Evolutionary conservation across 2,888 invertebrate genomes (phyloP).

Genomic region (Caenorhabditis drosophilae): DNA sequence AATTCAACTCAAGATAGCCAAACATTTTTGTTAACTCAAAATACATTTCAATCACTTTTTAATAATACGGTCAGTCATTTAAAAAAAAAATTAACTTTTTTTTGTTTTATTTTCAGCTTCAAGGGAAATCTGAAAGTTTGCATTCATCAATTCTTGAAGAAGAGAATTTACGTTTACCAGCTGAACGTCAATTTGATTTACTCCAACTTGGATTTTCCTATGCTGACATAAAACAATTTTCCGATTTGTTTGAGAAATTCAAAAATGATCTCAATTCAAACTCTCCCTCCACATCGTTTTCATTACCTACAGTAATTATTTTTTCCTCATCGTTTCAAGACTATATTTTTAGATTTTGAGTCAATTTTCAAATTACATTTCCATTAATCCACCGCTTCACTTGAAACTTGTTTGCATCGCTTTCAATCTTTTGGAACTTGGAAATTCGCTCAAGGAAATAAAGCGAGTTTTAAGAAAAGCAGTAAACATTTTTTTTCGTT

Average conservation of each 20-base stretch:
- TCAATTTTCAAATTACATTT: slow-evolving; percentile 45
- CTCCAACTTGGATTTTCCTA: slow-evolving; percentile 50
- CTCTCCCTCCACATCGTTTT: too few relatives aligned
- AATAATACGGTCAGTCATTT: slow-evolving; percentile 8
- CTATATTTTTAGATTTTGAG: slow-evolving; percentile 14
- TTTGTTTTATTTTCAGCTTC: too few relatives aligned
- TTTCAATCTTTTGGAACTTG: slow-evolving; percentile 49
- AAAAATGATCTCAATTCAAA: slow-evolving; percentile 34
- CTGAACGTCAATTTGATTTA: slow-evolving; percentile 46
- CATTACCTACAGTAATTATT: too few relatives aligned
- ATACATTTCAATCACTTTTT: slow-evolving; percentile 29
- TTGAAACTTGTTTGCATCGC: slow-evolving; percentile 39
- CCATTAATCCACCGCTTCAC: slow-evolving; percentile 34
- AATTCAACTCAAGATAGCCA: slow-evolving; percentile 19
- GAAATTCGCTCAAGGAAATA: slow-evolving; percentile 39
- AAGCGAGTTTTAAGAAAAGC: slow-evolving; percentile 34
- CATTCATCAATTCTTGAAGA: slow-evolving; percentile 9
- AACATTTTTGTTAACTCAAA: slow-evolving; percentile 25
- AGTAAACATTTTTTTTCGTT: too few relatives aligned
- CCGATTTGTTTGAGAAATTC: slow-evolving; percentile 43
- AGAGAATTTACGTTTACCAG: slow-evolving; percentile 41
- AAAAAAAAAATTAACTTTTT: neutral
- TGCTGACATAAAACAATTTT: slow-evolving; percentile 47
- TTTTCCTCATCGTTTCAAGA: too few relatives aligned
- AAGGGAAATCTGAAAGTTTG: too few relatives aligned